Conservation (phyloP, 2,888 invertebrate species). For the Syrphus vitripennis region DNA sequence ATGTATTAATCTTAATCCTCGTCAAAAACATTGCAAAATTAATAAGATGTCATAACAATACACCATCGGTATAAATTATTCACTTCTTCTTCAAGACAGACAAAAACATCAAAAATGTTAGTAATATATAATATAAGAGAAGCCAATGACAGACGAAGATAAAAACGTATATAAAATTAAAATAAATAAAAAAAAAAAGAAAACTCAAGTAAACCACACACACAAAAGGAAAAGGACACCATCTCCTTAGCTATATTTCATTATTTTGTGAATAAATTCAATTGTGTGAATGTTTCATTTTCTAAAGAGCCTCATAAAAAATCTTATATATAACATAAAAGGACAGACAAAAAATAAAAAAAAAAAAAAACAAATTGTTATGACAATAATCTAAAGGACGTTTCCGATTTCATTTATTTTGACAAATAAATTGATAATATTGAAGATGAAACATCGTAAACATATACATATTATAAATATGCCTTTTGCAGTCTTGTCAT, state of each 20-base stretch:
- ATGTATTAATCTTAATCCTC: constrained; percentile 26
- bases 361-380: constrained; percentile 3
- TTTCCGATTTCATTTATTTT: constrained; percentile 10
- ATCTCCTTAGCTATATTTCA: constrained; percentile 31
- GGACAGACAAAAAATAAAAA: background rate
- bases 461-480: no score
- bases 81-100: constrained; percentile 6
- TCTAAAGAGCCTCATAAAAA: constrained; percentile 34
- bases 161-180: constrained; percentile 2
- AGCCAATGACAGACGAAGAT: background rate
- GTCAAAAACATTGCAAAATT: constrained; percentile 17
- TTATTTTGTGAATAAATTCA: constrained; percentile 48
- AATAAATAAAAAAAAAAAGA: background rate
- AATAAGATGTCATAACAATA: constrained; percentile 27
- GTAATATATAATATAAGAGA: background rate
- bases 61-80: constrained; percentile 13
- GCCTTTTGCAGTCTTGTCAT: no score
- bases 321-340: background rate
- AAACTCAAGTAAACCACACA: background rate
- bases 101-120: constrained; percentile 18
- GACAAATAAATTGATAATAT: background rate
- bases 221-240: constrained; percentile 23
- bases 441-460: background rate
- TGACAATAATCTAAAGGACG: constrained; percentile 6
- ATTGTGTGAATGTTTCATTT: constrained; percentile 28